Percentiles rank a stretch among this genome's conserved stretches.
Evolutionary conservation across 1,140 invertebrate species (phyloP).

Genomic region (Oedothorax gibbosus): DNA sequence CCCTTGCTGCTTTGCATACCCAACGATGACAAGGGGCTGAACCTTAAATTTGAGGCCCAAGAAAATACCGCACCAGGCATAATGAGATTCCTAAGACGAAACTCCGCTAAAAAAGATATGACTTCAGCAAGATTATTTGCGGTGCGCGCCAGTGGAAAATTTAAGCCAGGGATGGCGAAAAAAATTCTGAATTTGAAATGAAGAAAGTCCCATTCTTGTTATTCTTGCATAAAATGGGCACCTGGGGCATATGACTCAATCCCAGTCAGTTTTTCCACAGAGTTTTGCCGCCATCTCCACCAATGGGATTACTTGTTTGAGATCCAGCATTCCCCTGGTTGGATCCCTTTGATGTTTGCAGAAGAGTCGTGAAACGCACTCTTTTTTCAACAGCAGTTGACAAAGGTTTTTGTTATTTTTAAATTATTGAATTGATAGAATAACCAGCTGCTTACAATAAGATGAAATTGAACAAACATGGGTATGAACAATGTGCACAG

Average conservation of each 20-base stretch:
- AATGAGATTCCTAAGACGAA: slow-evolving; percentile 53
- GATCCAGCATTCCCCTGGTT: slow-evolving; percentile 8
- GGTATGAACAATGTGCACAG: no score
- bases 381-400: slow-evolving; percentile 9
- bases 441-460: no score
- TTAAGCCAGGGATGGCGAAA: slow-evolving; percentile 37
- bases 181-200: slow-evolving; percentile 45
- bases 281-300: slow-evolving; percentile 23
- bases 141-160: slow-evolving; percentile 39
- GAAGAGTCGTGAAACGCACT: slow-evolving; percentile 20
- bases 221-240: slow-evolving; percentile 60
- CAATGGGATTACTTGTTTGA: slow-evolving; percentile 54
- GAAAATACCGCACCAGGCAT: slow-evolving; percentile 41
- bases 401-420: slow-evolving; percentile 21
- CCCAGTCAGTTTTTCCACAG: slow-evolving; percentile 37
- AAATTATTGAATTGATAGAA: no score
- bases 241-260: slow-evolving; percentile 59
- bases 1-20: slow-evolving; percentile 45
- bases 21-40: slow-evolving; percentile 40
- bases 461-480: no score
- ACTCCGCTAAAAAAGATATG: slow-evolving; percentile 35
- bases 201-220: slow-evolving; percentile 56
- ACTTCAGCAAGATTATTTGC: slow-evolving; percentile 58
- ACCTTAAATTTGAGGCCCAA: slow-evolving; percentile 30
- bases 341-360: slow-evolving; percentile 48